A percentile compares a stretch with the other conserved stretches of the same genome.
These are phyloP conservation scores for Dipus sagitta DNA, from an alignment of 2,797 vertebrate genomes.

Conservation along the genomic window DNA sequence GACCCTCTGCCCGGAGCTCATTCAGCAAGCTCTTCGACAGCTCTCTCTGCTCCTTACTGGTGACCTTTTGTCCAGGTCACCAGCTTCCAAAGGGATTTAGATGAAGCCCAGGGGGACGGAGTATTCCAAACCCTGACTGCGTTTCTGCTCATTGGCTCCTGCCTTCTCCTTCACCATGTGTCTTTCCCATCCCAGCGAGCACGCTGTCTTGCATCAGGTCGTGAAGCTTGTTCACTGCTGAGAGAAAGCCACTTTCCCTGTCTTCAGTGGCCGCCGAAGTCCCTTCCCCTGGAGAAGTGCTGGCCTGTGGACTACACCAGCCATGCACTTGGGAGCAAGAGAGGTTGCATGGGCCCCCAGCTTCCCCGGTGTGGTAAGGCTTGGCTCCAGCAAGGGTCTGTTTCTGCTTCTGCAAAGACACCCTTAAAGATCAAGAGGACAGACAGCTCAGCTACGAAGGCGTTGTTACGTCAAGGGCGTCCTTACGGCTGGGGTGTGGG, in stretches of 20 bases:
- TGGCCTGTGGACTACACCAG: background rate
- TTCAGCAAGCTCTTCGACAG: rapidly evolving
- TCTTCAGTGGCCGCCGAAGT: background rate
- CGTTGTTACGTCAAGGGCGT: slow-evolving; percentile 91
- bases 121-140: background rate
- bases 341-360: background rate
- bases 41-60: background rate
- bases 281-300: background rate
- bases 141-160: background rate
- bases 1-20: background rate
- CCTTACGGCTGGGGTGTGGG: slow-evolving; percentile 87
- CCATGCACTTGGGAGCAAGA: rapidly evolving
- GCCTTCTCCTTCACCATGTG: background rate
- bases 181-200: background rate
- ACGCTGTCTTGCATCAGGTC: rapidly evolving
- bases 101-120: background rate
- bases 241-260: background rate
- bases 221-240: background rate
- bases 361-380: background rate
- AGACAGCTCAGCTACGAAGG: slow-evolving; percentile 84
- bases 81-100: background rate
- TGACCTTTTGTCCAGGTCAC: background rate
- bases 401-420: slow-evolving; percentile 4
- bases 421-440: background rate
- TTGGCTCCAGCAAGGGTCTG: background rate